Evolutionary conservation across 2,113 vertebrate species (phyloP).

Genomic region (Collichthys lucidus): DNA sequence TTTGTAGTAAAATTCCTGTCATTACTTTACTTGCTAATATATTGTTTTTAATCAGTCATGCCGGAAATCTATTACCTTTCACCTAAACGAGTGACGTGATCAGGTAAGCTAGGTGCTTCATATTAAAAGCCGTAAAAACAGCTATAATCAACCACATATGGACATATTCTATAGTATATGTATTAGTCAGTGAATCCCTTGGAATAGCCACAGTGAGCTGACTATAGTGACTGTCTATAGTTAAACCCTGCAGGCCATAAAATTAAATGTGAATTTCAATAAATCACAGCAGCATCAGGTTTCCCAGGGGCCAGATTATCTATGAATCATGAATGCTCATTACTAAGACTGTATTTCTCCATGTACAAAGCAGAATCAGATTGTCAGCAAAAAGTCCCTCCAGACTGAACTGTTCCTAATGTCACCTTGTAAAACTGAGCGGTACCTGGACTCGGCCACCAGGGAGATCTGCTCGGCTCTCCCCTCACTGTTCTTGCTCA

Average conservation of each 20-base stretch:
- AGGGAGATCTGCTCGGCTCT: conserved; percentile 85
- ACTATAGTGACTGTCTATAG: not conserved
- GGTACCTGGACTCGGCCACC: conserved; percentile 88
- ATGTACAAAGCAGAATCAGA: not conserved
- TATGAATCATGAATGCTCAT: not conserved
- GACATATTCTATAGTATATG: too few relatives aligned
- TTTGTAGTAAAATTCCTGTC: too few relatives aligned
- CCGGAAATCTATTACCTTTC: too few relatives aligned
- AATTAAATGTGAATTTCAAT: conserved; percentile 1
- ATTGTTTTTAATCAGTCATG: too few relatives aligned
- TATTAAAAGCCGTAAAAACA: not conserved
- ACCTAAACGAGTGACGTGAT: too few relatives aligned
- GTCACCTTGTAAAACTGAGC: not conserved
- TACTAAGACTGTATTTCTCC: not conserved
- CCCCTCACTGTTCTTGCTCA: conserved; percentile 91
- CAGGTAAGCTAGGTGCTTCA: not conserved
- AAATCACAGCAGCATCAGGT: not conserved
- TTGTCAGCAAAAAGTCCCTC: not conserved
- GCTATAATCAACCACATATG: too few relatives aligned
- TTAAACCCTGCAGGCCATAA: not conserved
- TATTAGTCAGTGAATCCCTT: not conserved
- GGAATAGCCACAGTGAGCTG: not conserved
- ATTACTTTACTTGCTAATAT: too few relatives aligned
- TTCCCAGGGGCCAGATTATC: not conserved
- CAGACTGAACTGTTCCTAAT: not conserved